Evolutionary conservation across 2,888 invertebrate species (phyloP).

Genomic region (Drosophila colorata): DNA sequence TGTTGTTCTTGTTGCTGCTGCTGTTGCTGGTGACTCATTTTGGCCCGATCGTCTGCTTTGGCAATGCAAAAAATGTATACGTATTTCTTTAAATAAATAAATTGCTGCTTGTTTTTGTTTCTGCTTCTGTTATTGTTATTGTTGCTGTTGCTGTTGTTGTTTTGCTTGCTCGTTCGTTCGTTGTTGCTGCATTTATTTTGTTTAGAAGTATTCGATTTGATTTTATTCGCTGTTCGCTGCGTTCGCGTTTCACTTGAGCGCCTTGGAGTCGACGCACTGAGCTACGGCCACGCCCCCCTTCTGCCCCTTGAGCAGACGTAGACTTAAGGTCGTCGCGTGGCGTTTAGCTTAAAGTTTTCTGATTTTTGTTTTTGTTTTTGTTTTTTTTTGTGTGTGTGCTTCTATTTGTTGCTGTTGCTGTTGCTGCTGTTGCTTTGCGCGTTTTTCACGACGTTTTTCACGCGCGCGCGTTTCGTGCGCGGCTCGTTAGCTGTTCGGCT

Average conservation of each 20-base stretch:
- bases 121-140: conserved; percentile 27
- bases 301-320: conserved; percentile 46
- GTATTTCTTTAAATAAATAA: conserved; percentile 59
- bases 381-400: conserved; percentile 4
- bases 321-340: conserved; percentile 79
- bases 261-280: conserved; percentile 74
- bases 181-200: conserved; percentile 42
- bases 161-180: conserved; percentile 20
- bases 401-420: conserved; percentile 13
- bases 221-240: conserved; percentile 16
- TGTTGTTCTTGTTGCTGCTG: conserved; percentile 37
- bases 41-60: conserved; percentile 53
- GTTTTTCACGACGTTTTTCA: conserved; percentile 67
- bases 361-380: conserved; percentile 9
- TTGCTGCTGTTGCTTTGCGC: conserved; percentile 40
- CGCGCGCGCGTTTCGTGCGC: conserved; percentile 65
- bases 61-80: conserved; percentile 52
- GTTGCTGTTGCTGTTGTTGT: conserved; percentile 24
- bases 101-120: conserved; percentile 43
- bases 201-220: conserved; percentile 40
- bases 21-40: conserved; percentile 59
- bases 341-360: conserved; percentile 45
- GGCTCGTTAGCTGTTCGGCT: conserved; percentile 48
- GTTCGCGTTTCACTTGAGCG: conserved; percentile 71
- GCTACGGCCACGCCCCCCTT: conserved; percentile 64